Evolutionary conservation across 2,113 vertebrate genomes (phyloP).

Genomic region (Hydropotes inermis): DNA sequence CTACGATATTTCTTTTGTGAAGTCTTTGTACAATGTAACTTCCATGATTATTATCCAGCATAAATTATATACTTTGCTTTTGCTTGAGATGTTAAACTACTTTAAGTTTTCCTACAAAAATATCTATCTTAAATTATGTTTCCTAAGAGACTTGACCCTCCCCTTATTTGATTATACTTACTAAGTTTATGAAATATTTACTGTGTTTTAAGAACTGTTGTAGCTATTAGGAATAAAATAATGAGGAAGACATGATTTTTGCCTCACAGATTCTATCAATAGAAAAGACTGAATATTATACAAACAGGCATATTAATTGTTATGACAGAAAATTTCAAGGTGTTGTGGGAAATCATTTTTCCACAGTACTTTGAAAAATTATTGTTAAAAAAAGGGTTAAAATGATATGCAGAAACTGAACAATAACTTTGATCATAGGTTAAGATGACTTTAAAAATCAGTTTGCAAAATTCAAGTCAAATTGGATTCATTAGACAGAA

Average conservation of each 20-base stretch:
- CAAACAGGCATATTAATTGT: not conserved
- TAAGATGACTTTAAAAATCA: not conserved
- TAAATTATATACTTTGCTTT: not conserved
- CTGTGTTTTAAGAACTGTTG: not conserved
- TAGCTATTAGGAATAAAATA: not conserved
- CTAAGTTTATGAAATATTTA: constrained; percentile 6
- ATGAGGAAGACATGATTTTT: not conserved
- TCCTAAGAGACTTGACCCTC: not conserved
- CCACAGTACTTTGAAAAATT: not conserved
- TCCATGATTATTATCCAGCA: not conserved
- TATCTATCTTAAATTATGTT: not conserved
- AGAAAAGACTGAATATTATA: not conserved
- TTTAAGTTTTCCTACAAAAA: not conserved
- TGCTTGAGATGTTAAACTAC: constrained; percentile 16
- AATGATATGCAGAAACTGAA: not conserved
- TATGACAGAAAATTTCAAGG: not conserved
- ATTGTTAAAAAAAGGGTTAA: not conserved
- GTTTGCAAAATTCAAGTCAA: not conserved
- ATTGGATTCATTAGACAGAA: not conserved
- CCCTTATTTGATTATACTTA: not conserved
- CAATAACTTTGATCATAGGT: not conserved
- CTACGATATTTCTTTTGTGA: not conserved
- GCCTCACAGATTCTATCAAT: not conserved
- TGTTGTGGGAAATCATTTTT: not conserved
- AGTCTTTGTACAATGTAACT: not conserved